Base-by-base conservation (phyloP, 2,113 vertebrate genomes). In the Psephotus haematonotus region DNA sequence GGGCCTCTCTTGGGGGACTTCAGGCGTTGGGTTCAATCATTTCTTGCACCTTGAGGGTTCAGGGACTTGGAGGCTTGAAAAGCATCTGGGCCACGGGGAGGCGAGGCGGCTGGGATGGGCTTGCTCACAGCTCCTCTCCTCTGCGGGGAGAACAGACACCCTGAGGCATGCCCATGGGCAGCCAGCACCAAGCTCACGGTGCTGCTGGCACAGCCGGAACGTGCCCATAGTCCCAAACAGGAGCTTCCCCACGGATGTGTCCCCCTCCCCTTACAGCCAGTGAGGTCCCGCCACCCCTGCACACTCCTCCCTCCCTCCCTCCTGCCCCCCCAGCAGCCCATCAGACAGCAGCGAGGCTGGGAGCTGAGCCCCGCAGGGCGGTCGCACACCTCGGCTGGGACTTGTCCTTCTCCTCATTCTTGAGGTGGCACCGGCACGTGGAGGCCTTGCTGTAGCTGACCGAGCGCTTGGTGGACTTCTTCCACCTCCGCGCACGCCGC, bases 401-500 rank as follows among this genome's bases (percentile, higher is more conserved):
- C 76, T 92, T 90, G 70, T 97, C 97, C 23, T 81, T 97, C 44
- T 97, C 96, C 50, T 98, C 88, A 1, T 97, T 37, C 86, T 96
- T 97, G 82, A 97, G 63, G 28, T 98, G 98, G 84, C 97, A 98
- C 47, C 60, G 97, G 93, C 98, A 98, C 43, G 98, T 98, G 89
- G 98, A 98, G 57, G 98, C 96, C 49, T 96, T 97, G 92, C 97
- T 98, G 97, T 97, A 93, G 31, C 92, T 98, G 75, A 95, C 55
- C 0, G 95, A 95, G 86, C 19, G 68, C 68, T 96, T 91, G 74
- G 27, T 67, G 72, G 72, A 49, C 8, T 93, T 98, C 80, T 94
- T 98, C 50, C 94, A 98, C 74, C 96, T 98, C 28, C 39, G 98
- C 0, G 86, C 7, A 4, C 68, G 71, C 35, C 71, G 95, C 2